Base-by-base conservation (phyloP, 2,888 invertebrate species). In the Drosophila siamana region DNA sequence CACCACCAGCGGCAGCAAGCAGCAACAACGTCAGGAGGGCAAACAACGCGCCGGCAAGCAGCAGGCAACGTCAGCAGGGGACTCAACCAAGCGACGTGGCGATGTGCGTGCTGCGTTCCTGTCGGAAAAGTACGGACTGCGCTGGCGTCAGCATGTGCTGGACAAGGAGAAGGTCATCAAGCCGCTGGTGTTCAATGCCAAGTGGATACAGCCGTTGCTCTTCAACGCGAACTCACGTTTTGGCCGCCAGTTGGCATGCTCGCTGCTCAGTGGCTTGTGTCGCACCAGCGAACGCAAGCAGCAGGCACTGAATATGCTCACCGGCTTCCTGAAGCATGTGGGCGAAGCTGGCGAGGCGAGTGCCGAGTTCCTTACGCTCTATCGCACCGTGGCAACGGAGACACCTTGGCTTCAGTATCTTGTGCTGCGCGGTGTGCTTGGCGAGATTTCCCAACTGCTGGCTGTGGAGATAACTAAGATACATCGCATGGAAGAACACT, bases 371-470 rank as follows among this genome's bases (percentile, higher is more conserved):
- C 93, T 99, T 65, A 94, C 95, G 13, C 93, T 99, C 0, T 98
- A 97, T 92, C 96, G 98, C 90, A 95, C 93, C 74, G 92, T 99
- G 48, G 96, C 98, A 3, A 95, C 95, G 19, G 96, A 97, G 79
- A 94, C 95, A 1, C 97, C 98, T 6, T 99, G 98, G 98, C 97
- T 98, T 84, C 97, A 98, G 90, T 98, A 98, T 93, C 93, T 99
- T 66, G 97, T 98, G 0, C 93, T 98, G 4, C 95, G 95, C 55
- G 98, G 98, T 1, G 96, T 98, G 0, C 93, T 98, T 54, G 94
- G 95, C 6, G 95, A 96, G 75, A 94, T 99, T 50, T 98, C 98
- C 0, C 95, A 96, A 80, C 93, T 98, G 22, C 94, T 99, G 90
- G 97, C 97, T 0, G 94, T 95, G 77, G 98, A 99, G 93, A 98